Conservation (phyloP, 2,888 invertebrate species). For the Pachydiplax longipennis region DNA sequence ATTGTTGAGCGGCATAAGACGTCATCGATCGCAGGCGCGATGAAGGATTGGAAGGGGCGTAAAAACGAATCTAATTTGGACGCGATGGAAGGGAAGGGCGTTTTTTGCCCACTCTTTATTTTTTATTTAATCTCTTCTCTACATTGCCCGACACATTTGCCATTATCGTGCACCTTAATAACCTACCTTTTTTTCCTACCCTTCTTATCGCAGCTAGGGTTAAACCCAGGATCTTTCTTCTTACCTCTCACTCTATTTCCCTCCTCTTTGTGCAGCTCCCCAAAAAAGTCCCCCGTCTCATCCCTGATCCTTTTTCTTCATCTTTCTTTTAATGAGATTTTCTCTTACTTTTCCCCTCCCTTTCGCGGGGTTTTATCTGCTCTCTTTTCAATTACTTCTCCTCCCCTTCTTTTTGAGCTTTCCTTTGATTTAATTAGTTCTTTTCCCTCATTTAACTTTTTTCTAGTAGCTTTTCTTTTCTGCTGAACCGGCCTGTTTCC, state of each 20-base stretch:
- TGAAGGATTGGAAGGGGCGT: neutral
- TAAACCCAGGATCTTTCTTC: neutral
- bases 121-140: neutral
- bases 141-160: neutral
- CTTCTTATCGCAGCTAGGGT: neutral
- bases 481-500: neutral
- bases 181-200: neutral
- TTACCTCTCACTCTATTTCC: neutral
- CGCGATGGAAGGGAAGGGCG: neutral
- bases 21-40: neutral
- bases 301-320: neutral
- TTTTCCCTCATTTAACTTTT: neutral
- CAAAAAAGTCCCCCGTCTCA: neutral
- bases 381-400: neutral
- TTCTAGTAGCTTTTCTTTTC: neutral
- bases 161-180: neutral
- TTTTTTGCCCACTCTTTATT: neutral
- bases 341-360: neutral
- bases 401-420: neutral
- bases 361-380: neutral
- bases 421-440: neutral
- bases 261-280: neutral
- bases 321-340: neutral
- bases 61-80: conserved; percentile 1
- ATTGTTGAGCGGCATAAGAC: neutral